phyloP scores from a whole-genome alignment of 2,113 vertebrate genomes.

The Cranoglanis bouderius region DNA sequence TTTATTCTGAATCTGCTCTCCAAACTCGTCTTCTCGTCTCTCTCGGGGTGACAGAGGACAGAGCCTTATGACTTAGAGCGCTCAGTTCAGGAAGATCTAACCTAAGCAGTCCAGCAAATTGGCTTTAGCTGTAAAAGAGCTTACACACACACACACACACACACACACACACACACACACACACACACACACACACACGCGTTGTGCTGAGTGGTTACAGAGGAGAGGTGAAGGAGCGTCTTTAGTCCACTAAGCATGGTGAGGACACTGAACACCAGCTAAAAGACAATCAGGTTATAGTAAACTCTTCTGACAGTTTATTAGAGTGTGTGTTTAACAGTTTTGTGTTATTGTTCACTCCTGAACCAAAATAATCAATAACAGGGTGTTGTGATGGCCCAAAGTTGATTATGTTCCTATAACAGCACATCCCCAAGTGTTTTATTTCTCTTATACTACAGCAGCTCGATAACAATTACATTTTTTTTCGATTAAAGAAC shows the following conservation, averaged over 20 bases:
- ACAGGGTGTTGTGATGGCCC: not conserved
- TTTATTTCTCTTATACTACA: not conserved
- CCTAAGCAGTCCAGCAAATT: slow-evolving; percentile 75
- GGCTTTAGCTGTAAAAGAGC: slow-evolving; percentile 79
- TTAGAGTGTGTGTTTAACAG: not conserved
- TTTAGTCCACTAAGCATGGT: not conserved
- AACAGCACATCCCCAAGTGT: not conserved
- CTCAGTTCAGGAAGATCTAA: slow-evolving; percentile 71
- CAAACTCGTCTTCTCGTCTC: not conserved
- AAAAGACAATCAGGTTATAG: not conserved
- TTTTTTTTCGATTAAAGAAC: not conserved
- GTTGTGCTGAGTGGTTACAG: not conserved
- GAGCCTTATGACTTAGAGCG: slow-evolving; percentile 56
- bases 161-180: slow-evolving; percentile 52
- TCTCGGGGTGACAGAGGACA: slow-evolving; percentile 33
- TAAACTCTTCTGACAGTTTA: not conserved
- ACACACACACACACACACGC: slow-evolving; percentile 48
- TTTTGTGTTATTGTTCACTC: not conserved
- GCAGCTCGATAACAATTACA: not conserved
- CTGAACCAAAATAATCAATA: not conserved
- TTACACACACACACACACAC: slow-evolving; percentile 66
- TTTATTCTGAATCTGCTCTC: not conserved
- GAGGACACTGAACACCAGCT: not conserved
- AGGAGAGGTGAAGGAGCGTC: not conserved
- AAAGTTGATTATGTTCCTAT: not conserved